Evolutionary conservation across 2,888 invertebrate species (phyloP).

Genomic region (Acanthosepion pharaonis): DNA sequence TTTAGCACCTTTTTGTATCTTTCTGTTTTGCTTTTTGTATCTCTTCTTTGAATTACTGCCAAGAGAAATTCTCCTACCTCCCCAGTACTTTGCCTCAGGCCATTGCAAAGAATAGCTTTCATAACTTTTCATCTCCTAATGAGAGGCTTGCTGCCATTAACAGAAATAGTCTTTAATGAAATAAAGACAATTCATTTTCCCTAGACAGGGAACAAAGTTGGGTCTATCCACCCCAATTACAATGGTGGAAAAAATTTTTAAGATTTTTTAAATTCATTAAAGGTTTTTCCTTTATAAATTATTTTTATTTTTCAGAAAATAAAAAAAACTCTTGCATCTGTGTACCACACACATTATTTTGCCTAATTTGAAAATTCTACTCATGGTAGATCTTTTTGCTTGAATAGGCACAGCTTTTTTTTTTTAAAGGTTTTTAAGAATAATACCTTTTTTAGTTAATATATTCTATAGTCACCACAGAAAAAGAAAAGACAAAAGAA

Average conservation of each 20-base stretch:
- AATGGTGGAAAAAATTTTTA: neutral
- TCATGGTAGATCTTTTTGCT: neutral
- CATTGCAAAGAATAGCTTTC: neutral
- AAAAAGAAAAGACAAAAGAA: too few relatives aligned
- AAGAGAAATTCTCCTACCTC: neutral
- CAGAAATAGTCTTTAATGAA: neutral
- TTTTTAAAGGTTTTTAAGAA: neutral
- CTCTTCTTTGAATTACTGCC: neutral
- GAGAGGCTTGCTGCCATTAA: neutral
- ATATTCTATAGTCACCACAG: too few relatives aligned
- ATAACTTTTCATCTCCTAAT: constrained; percentile 33
- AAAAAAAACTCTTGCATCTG: neutral
- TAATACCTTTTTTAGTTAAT: neutral
- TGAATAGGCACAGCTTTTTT: neutral
- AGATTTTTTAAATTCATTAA: neutral
- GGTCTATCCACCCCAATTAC: constrained; percentile 12
- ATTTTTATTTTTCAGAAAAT: neutral
- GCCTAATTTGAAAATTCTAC: neutral
- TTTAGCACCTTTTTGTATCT: neutral
- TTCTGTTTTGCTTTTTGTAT: neutral
- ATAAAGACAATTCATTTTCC: neutral
- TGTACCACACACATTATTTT: neutral
- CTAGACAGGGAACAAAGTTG: neutral
- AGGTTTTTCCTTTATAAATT: neutral
- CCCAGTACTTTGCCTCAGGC: neutral